Percentiles rank a stretch among this genome's conserved stretches.
Conservation (phyloP, 2,113 vertebrate genomes). For the Paedocypris sp. region DNA sequence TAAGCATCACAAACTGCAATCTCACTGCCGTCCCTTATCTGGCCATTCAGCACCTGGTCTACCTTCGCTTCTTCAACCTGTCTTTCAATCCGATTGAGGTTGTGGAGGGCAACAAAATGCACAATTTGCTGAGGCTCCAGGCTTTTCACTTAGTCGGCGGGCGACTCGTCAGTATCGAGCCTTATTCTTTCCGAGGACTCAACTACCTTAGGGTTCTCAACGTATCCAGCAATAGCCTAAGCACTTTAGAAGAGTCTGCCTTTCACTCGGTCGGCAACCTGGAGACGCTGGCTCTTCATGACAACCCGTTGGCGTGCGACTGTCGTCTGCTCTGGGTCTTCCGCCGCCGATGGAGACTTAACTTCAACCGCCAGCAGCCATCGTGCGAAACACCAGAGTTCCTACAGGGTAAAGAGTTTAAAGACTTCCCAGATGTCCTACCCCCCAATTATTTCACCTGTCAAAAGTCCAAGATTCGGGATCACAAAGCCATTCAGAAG, state of each 20-base stretch:
- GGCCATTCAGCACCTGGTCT: conserved; percentile 85
- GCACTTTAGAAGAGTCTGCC: conserved; percentile 84
- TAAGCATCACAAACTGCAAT: conserved; percentile 89
- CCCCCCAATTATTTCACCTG: conserved; percentile 85
- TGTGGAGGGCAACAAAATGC: conserved; percentile 86
- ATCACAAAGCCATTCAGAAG: conserved; percentile 83
- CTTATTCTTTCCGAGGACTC: conserved; percentile 88
- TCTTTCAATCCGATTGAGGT: conserved; percentile 89
- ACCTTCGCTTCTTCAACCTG: conserved; percentile 89
- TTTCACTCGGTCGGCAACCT: conserved; percentile 96
- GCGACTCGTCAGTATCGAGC: conserved; percentile 76
- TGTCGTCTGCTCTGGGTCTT: conserved; percentile 96
- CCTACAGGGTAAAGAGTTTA: conserved; percentile 90
- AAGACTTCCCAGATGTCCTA: conserved; percentile 88
- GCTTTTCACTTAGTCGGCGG: conserved; percentile 90
- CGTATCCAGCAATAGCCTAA: conserved; percentile 83
- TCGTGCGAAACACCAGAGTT: conserved; percentile 76
- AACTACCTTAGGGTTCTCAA: conserved; percentile 91
- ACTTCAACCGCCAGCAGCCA: conserved; percentile 91
- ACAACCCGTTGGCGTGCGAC: conserved; percentile 91
- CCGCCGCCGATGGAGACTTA: conserved; percentile 88
- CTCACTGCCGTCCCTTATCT: conserved; percentile 82
- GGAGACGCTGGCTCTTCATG: conserved; percentile 88
- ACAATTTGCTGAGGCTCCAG: conserved; percentile 85
- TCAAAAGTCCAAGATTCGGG: conserved; percentile 80